phyloP scores from a whole-genome alignment of 2,113 vertebrate species.

The Semnopithecus entellus region DNA sequence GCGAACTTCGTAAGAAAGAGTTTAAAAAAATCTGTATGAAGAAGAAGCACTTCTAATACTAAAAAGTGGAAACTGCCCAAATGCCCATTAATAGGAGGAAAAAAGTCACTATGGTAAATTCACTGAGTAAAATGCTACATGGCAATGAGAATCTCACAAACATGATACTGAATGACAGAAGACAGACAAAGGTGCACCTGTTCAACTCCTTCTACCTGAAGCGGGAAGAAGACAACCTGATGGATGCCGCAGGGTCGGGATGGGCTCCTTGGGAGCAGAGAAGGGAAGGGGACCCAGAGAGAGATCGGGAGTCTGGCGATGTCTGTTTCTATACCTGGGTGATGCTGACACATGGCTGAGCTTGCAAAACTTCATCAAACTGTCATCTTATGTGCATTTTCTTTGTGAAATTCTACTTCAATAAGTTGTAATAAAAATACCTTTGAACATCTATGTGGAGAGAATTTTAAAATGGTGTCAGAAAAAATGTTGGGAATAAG shows the following conservation, averaged over 20 bases:
- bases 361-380: not conserved
- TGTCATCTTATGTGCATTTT: not conserved
- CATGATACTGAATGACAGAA: not conserved
- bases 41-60: not conserved
- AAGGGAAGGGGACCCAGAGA: not conserved
- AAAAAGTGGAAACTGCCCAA: not conserved
- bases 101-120: not conserved
- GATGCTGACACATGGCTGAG: accelerated
- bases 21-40: not conserved
- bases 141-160: not conserved
- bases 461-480: too few relatives aligned
- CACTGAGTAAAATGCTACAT: not conserved
- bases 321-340: not conserved
- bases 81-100: not conserved
- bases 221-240: not conserved
- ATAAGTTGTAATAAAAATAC: not conserved
- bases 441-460: too few relatives aligned
- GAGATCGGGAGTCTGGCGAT: not conserved
- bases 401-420: not conserved
- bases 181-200: not conserved
- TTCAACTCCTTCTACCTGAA: not conserved
- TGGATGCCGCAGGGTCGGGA: not conserved
- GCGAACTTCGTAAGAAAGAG: not conserved
- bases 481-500: too few relatives aligned
- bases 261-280: not conserved